Evolutionary conservation across 2,797 vertebrate species (phyloP).

Genomic region (Anabas testudineus): DNA sequence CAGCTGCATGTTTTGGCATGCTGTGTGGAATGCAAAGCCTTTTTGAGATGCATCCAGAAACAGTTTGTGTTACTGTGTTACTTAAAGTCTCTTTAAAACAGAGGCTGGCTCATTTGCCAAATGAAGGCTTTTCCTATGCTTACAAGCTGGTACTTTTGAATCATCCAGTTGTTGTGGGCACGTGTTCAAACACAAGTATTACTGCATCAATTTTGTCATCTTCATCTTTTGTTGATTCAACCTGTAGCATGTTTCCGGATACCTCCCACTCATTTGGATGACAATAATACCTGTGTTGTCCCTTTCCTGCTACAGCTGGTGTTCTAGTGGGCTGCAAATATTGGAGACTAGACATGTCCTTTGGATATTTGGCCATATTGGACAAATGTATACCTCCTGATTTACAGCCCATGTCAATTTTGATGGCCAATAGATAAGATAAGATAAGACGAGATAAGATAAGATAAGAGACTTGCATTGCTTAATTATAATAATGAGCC

Average conservation of each 20-base stretch:
- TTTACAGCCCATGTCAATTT: not conserved
- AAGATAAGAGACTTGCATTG: not conserved
- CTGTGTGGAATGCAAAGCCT: conserved; percentile 20
- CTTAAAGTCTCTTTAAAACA: not conserved
- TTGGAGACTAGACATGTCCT: not conserved
- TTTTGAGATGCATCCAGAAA: conserved; percentile 16
- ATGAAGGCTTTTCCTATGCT: not conserved
- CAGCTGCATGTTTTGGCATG: conserved; percentile 24
- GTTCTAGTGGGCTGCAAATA: not conserved
- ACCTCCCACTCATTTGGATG: too few species aligned
- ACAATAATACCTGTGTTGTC: not conserved
- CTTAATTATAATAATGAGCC: not conserved
- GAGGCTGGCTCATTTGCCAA: not conserved
- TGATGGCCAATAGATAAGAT: too few species aligned
- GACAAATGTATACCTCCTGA: not conserved
- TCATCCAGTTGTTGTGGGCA: not conserved
- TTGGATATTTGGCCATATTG: not conserved
- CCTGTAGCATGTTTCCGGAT: not conserved
- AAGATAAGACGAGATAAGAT: not conserved
- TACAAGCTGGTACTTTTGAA: conserved; percentile 1
- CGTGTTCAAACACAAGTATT: too few species aligned
- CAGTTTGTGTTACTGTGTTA: not conserved
- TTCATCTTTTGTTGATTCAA: not conserved
- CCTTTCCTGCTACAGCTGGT: not conserved
- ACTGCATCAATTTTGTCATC: not conserved